Conservation (phyloP, 2,888 invertebrate genomes). For the Tupiocoris notatus region DNA sequence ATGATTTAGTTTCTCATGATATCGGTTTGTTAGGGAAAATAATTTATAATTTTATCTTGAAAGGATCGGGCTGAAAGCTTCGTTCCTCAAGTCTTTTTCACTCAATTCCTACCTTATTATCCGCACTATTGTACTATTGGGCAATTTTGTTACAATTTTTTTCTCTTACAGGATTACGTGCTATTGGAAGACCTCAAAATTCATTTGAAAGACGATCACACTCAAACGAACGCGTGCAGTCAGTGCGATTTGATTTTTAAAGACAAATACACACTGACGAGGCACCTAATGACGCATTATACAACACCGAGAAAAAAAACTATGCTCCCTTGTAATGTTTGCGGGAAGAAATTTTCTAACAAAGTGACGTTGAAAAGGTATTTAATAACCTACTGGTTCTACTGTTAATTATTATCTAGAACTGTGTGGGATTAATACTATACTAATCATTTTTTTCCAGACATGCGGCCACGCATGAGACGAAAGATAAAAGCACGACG, state of each 20-base stretch:
- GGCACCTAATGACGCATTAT: conserved; percentile 67
- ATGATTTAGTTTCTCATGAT: no score
- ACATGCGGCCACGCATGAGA: conserved; percentile 70
- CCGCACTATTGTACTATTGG: no score
- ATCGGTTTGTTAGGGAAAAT: no score
- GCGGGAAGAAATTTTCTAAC: conserved; percentile 68
- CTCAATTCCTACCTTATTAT: no score
- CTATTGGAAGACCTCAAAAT: conserved; percentile 65
- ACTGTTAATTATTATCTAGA: not conserved
- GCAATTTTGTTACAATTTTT: no score
- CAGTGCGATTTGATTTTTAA: conserved; percentile 69
- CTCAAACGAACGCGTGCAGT: conserved; percentile 65
- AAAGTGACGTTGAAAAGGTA: conserved; percentile 44
- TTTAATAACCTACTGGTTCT: no score
- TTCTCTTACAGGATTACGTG: conserved; percentile 46
- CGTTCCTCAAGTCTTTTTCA: no score
- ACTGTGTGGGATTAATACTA: no score
- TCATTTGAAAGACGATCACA: conserved; percentile 58
- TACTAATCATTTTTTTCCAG: conserved; percentile 52
- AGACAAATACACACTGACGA: conserved; percentile 65
- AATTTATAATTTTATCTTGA: no score
- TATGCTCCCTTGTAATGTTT: conserved; percentile 65
- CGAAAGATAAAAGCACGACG: conserved; percentile 61
- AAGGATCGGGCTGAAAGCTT: no score
- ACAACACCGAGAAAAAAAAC: conserved; percentile 56